A percentile compares a stretch with the other conserved stretches of the same genome.
phyloP scores from a whole-genome alignment of 2,113 vertebrate species.

The Chrysochloris asiatica region DNA sequence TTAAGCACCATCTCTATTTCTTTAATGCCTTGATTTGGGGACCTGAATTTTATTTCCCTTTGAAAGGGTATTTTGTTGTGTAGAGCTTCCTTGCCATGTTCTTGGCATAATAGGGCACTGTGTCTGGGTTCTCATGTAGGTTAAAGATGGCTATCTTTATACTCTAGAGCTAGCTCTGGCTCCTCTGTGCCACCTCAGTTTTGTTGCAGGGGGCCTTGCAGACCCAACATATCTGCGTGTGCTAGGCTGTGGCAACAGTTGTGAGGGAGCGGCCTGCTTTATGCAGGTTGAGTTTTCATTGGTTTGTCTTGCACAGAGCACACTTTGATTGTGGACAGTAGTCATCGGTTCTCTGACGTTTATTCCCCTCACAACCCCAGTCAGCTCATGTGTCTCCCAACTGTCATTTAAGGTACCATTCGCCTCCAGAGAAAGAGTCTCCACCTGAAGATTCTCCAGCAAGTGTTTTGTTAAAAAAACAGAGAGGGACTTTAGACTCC shows the following conservation, averaged over 20 bases:
- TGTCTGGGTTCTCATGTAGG: too few relatives aligned
- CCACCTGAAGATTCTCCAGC: constrained; percentile 74
- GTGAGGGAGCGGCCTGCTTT: too few relatives aligned
- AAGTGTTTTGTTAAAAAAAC: constrained; percentile 79
- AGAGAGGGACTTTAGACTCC: constrained; percentile 84
- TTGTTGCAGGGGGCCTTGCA: too few relatives aligned
- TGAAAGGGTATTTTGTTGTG: not conserved
- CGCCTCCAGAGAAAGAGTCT: constrained; percentile 86
- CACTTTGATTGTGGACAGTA: not conserved
- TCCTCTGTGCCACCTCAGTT: too few relatives aligned
- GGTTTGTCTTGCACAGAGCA: not conserved
- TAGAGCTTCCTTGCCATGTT: not conserved
- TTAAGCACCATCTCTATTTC: too few relatives aligned
- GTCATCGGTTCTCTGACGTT: not conserved
- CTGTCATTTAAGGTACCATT: constrained; percentile 79
- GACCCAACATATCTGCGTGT: too few relatives aligned
- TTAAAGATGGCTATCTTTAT: too few relatives aligned
- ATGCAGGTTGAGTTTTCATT: not conserved
- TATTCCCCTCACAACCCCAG: not conserved
- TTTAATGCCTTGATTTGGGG: not conserved
- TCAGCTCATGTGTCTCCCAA: not conserved
- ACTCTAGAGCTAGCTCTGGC: too few relatives aligned
- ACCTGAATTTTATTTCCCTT: constrained; percentile 24
- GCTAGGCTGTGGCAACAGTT: too few relatives aligned
- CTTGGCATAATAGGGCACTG: not conserved